Conservation (phyloP, 2,888 invertebrate genomes). For the Perdita meconis region DNA sequence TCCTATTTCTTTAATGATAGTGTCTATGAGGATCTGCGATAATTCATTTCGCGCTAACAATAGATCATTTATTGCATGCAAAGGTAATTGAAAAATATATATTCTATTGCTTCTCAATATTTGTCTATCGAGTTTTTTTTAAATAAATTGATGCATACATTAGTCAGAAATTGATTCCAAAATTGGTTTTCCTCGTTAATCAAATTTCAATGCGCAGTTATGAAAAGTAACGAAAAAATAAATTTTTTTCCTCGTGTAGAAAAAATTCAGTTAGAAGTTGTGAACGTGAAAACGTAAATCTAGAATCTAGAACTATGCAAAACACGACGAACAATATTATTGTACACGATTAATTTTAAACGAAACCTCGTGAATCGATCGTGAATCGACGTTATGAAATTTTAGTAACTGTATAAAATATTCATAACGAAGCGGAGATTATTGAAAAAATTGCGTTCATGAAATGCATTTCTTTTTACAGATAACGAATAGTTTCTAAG, state of each 20-base stretch:
- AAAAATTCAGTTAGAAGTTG: too few relatives aligned
- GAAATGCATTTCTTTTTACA: slow-evolving; percentile 6
- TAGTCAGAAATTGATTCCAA: too few relatives aligned
- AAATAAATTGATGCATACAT: too few relatives aligned
- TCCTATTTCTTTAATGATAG: slow-evolving; percentile 11
- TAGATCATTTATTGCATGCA: too few relatives aligned
- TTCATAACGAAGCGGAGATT: background rate
- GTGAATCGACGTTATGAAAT: background rate
- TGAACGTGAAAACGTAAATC: too few relatives aligned
- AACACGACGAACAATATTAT: too few relatives aligned
- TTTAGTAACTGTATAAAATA: background rate
- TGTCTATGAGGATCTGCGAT: too few relatives aligned
- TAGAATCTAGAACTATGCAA: too few relatives aligned
- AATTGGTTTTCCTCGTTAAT: background rate
- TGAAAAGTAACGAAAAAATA: background rate
- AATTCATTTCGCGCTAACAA: too few relatives aligned
- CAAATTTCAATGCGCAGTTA: background rate
- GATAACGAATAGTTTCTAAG: slow-evolving; percentile 6
- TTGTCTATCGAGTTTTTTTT: too few relatives aligned
- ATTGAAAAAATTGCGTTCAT: background rate
- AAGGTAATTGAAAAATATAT: too few relatives aligned
- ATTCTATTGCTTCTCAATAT: too few relatives aligned
- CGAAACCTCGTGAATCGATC: background rate
- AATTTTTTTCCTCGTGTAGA: background rate
- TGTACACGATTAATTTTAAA: slow-evolving; percentile 2